Base-by-base conservation (phyloP, 2,113 vertebrate species). In the Apistogramma diplotaenia region DNA sequence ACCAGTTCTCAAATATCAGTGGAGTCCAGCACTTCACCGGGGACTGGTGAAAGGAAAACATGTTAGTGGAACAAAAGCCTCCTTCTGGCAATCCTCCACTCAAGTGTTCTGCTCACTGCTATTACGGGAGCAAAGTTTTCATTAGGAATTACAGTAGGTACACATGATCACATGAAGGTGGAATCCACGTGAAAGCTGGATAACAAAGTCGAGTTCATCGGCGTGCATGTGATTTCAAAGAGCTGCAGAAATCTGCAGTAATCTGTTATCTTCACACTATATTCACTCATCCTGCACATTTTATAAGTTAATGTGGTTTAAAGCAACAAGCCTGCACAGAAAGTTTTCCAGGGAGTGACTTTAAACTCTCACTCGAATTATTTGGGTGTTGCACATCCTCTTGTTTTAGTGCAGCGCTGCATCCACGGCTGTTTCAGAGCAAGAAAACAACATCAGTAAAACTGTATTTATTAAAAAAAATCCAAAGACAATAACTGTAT, bases 1-100 rank as follows among this genome's bases (percentile, higher is more conserved):
- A 94, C 91, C 94, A 89, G 74, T 91, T 90, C 90, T 93, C 91
- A 96, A 96, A 95, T 96, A 96, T 96, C 95, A 95, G 92, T 79
- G 90, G 94, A 94, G 94, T 94, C 93, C 95, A 96, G 95, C 92
- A 89, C 90, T 91, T 89, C 95, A 94, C 95, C 67, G 77, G 95
- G 94, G 95, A 96, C 87, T 33, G 35, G 60, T 74, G 88, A 89
- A 87, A 89, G 88, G 91, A 83, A 88, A 91, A 89, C 90, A 84
- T 90, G 89, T 92, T 88, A 90, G 80, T 83, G 87, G 89, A 86
- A 91, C 89, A 93, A 90, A 92, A 93, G 90, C 86, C 83, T 86
- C 78, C 83, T 89, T 67, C 93, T 94, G 94, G 95, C 94, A 90
- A 51, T 31, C 6, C 84, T 91, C 90, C 91, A 91, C 81, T 82